A percentile compares a stretch with the other conserved stretches of the same genome.
Conservation (phyloP, 2,797 vertebrate species). For the Heliangelus exortis region DNA sequence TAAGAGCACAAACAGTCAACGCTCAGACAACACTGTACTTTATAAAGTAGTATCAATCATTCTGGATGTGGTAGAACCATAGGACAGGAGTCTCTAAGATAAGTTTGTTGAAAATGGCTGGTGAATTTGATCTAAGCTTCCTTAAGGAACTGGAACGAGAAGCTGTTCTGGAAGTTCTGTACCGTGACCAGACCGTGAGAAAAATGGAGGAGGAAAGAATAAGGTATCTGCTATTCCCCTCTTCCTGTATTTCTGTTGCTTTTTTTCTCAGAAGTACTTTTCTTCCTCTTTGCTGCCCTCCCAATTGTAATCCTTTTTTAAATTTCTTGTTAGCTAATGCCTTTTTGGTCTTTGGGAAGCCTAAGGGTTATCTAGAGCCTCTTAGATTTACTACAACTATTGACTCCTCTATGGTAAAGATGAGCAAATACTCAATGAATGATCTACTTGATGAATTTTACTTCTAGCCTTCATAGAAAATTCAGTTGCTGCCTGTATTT, state of each 20-base stretch:
- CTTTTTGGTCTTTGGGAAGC: background rate
- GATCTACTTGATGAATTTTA: background rate
- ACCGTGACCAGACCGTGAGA: constrained; percentile 86
- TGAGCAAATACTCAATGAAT: background rate
- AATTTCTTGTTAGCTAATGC: background rate
- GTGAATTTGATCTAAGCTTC: constrained; percentile 80
- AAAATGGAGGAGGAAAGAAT: constrained; percentile 87
- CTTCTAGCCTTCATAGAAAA: background rate
- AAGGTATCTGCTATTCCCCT: constrained; percentile 74
- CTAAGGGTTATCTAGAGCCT: background rate
- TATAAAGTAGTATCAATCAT: rapidly evolving
- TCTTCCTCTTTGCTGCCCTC: background rate
- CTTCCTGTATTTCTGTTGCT: background rate
- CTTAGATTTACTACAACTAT: background rate
- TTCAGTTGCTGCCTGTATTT: background rate
- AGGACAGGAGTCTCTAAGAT: background rate
- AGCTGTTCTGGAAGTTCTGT: constrained; percentile 86
- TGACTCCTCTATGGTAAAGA: background rate
- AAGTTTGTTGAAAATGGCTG: constrained; percentile 66
- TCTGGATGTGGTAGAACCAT: background rate
- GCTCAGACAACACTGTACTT: background rate
- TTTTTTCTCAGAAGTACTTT: background rate
- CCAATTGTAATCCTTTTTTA: background rate
- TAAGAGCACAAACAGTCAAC: background rate
- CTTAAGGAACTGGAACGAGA: constrained; percentile 86